Evolutionary conservation across 2,888 invertebrate genomes (phyloP).

Genomic region (Stenotaenia linearis): DNA sequence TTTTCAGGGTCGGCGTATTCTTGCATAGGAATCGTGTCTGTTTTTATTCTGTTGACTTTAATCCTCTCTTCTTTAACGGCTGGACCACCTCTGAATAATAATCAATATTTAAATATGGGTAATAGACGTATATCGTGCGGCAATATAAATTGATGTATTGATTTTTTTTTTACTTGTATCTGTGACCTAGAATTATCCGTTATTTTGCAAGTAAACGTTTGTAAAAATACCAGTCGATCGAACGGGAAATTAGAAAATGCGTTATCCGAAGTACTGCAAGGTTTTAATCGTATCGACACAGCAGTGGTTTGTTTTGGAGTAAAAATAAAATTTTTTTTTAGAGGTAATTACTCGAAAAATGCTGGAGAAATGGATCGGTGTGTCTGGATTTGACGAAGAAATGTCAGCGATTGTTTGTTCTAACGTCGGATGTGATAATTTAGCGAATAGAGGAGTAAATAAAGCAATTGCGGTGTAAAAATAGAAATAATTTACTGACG

Average conservation of each 20-base stretch:
- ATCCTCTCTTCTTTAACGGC: not conserved
- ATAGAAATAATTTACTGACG: not conserved
- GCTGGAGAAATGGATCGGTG: not conserved
- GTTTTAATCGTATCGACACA: not conserved
- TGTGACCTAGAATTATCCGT: not conserved
- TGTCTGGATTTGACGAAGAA: not conserved
- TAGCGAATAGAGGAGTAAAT: not conserved
- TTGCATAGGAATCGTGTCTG: not conserved
- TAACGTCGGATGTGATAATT: not conserved
- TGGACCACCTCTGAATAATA: not conserved
- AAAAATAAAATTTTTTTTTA: not conserved
- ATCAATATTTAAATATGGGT: not conserved
- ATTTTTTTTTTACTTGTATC: not conserved
- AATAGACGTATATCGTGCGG: not conserved
- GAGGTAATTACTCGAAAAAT: not conserved
- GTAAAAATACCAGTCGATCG: not conserved
- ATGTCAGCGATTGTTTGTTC: not conserved
- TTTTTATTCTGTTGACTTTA: not conserved
- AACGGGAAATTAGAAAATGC: not conserved
- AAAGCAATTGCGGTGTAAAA: not conserved
- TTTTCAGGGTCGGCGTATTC: not conserved
- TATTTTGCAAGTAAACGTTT: not conserved
- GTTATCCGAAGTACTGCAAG: not conserved
- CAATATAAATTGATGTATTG: not conserved
- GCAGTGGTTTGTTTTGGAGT: not conserved